Evolutionary conservation across 1,140 invertebrate species (phyloP).

Genomic region (Drosophila sucinea): DNA sequence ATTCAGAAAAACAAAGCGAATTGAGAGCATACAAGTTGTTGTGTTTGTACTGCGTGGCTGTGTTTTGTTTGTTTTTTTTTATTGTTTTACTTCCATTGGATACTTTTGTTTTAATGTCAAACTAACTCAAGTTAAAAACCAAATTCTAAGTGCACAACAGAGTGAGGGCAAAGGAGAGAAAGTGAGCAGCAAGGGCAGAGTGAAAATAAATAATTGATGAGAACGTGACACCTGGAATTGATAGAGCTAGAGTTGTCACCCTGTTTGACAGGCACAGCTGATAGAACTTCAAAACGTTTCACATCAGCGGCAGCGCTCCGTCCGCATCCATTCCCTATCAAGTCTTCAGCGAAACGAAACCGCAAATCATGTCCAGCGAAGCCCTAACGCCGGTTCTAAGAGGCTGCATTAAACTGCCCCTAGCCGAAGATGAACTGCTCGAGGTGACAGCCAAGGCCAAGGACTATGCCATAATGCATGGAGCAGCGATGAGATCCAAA

Average conservation of each 20-base stretch:
- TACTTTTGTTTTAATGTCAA: constrained; percentile 5
- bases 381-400: constrained; percentile 60
- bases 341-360: not conserved
- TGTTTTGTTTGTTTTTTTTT: constrained; percentile 1
- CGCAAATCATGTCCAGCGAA: constrained; percentile 52
- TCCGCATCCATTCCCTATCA: not conserved
- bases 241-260: constrained; percentile 4
- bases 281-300: not conserved
- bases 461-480: constrained; percentile 93
- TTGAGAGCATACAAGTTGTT: too few species aligned
- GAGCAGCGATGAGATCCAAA: constrained; percentile 90
- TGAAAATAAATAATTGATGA: not conserved
- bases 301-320: constrained; percentile 20
- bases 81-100: constrained; percentile 1
- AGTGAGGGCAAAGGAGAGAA: not conserved
- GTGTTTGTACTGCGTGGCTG: not conserved
- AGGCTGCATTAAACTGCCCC: constrained; percentile 86
- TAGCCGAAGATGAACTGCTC: constrained; percentile 85
- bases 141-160: constrained; percentile 1
- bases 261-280: not conserved
- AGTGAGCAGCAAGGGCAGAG: not conserved
- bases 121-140: not conserved
- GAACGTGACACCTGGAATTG: constrained; percentile 2
- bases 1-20: too few species aligned
- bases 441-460: constrained; percentile 89